phyloP scores from a whole-genome alignment of 2,888 invertebrate genomes.

The Crioceris asparagi region DNA sequence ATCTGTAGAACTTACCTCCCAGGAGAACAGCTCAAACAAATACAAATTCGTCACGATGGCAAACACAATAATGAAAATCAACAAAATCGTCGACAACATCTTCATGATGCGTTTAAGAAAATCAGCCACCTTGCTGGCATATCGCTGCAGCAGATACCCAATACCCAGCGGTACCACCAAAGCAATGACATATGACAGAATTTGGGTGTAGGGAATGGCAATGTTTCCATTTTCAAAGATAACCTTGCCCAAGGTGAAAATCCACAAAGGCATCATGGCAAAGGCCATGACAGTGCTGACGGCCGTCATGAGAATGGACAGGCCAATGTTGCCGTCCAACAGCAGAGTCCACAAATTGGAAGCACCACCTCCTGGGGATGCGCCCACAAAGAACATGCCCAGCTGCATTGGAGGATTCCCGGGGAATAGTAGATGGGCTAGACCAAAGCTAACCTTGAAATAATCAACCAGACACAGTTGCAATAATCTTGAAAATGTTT shows the following conservation, averaged over 20 bases:
- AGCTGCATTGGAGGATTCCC: slow-evolving; percentile 57
- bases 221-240: slow-evolving; percentile 65
- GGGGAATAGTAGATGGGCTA: slow-evolving; percentile 62
- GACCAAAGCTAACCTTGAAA: slow-evolving; percentile 54
- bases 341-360: slow-evolving; percentile 94
- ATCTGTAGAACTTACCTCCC: slow-evolving; percentile 61
- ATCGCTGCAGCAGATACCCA: slow-evolving; percentile 55
- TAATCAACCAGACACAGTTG: not conserved
- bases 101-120: slow-evolving; percentile 71
- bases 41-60: slow-evolving; percentile 79
- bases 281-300: slow-evolving; percentile 71
- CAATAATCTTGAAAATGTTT: not conserved
- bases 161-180: slow-evolving; percentile 67
- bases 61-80: slow-evolving; percentile 73
- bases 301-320: slow-evolving; percentile 94
- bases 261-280: slow-evolving; percentile 83
- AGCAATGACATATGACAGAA: slow-evolving; percentile 60
- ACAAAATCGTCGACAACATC: slow-evolving; percentile 65
- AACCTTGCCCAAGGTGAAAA: slow-evolving; percentile 68
- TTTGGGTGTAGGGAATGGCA: slow-evolving; percentile 65
- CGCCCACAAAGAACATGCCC: slow-evolving; percentile 81
- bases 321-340: slow-evolving; percentile 80
- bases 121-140: slow-evolving; percentile 52
- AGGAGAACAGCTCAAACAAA: slow-evolving; percentile 76
- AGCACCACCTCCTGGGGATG: slow-evolving; percentile 83